Evolutionary conservation across 2,888 invertebrate species (phyloP).

Genomic region (Pseudococcus jackbeardsleyi): DNA sequence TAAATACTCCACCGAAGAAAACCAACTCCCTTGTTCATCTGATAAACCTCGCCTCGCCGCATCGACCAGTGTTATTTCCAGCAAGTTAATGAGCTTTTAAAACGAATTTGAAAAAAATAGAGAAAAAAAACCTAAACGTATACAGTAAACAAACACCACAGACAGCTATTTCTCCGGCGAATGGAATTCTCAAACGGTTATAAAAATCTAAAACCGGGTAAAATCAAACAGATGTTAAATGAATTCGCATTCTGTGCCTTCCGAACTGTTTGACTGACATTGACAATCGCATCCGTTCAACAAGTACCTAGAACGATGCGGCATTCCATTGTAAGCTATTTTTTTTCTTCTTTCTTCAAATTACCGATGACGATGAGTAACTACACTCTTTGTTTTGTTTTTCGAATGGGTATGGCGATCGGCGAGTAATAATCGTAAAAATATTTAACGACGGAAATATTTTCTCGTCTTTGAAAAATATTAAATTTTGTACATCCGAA

Average conservation of each 20-base stretch:
- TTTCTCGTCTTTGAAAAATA: constrained; percentile 28
- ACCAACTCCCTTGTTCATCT: neutral
- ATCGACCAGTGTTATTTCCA: neutral
- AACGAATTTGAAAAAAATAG: neutral
- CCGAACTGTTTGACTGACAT: constrained; percentile 35
- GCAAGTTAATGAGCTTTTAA: constrained; percentile 20
- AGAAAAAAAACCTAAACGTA: neutral
- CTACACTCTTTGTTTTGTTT: neutral
- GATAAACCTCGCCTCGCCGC: neutral
- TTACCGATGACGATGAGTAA: neutral
- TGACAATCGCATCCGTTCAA: constrained; percentile 47
- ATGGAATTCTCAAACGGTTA: constrained; percentile 18
- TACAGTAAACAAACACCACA: neutral
- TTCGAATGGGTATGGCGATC: neutral
- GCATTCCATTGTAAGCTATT: constrained; percentile 6
- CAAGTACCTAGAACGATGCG: neutral
- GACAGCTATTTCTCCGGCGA: neutral
- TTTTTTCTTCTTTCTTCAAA: neutral
- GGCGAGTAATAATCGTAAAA: constrained; percentile 1
- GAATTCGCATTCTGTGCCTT: neutral
- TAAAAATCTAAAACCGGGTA: constrained; percentile 39
- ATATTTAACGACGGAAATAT: constrained; percentile 26
- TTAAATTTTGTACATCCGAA: neutral
- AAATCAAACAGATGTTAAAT: constrained; percentile 44
- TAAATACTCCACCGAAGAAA: neutral